Conservation (phyloP, 2,888 invertebrate species). For the Bimastos eiseni region DNA sequence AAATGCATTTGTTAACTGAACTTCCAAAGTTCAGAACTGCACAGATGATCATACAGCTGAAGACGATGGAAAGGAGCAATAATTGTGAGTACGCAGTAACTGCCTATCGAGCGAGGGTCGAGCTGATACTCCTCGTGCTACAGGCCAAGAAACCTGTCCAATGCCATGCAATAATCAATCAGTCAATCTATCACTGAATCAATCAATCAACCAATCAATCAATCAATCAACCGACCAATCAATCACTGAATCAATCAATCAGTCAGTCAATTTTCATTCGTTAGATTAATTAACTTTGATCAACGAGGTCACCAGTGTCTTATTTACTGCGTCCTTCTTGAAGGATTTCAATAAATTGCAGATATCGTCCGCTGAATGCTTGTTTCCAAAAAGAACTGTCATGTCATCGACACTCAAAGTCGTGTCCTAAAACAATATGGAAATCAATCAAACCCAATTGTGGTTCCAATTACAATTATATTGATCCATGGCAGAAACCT, state of each 20-base stretch:
- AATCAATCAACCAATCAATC: neutral
- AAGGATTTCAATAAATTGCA: neutral
- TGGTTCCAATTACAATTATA: too few relatives aligned
- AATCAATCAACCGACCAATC: neutral
- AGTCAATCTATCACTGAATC: too few relatives aligned
- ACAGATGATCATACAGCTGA: too few relatives aligned
- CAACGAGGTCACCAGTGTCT: neutral
- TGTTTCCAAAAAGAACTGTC: neutral
- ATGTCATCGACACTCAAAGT: neutral
- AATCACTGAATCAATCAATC: neutral
- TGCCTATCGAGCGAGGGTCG: too few relatives aligned
- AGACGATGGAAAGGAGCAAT: too few relatives aligned
- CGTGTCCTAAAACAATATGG: neutral
- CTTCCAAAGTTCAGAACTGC: too few relatives aligned
- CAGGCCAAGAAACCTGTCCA: too few relatives aligned
- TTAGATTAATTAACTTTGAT: neutral
- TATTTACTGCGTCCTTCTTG: neutral
- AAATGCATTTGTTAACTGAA: too few relatives aligned
- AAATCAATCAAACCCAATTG: neutral
- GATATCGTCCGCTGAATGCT: slow-evolving; percentile 3
- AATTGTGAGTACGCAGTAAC: too few relatives aligned
- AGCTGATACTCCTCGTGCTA: too few relatives aligned
- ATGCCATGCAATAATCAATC: too few relatives aligned
- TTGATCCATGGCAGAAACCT: too few relatives aligned
- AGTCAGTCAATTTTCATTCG: neutral